Evolutionary conservation across 2,797 vertebrate species (phyloP).

Genomic region (Rhinella marina): DNA sequence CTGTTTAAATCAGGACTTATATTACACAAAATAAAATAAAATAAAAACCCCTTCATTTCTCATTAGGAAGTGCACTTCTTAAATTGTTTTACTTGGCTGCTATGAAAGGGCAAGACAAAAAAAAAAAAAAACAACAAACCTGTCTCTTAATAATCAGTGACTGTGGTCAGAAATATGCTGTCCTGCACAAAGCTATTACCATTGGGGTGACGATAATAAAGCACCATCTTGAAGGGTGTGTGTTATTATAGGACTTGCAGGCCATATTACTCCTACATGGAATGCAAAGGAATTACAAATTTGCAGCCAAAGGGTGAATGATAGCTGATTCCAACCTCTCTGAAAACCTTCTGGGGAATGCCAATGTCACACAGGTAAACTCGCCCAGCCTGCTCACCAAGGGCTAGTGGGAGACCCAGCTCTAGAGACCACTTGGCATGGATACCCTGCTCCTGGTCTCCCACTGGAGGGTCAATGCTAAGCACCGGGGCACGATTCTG

Average conservation of each 20-base stretch:
- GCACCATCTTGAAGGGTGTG: constrained; percentile 17
- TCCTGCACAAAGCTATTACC: constrained; percentile 8
- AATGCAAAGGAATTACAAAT: constrained; percentile 95
- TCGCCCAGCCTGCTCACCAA: constrained; percentile 88
- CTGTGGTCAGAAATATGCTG: neutral
- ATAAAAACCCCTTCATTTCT: neutral
- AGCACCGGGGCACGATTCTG: constrained; percentile 94
- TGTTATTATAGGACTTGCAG: constrained; percentile 51
- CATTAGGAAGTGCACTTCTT: neutral
- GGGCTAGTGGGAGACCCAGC: constrained; percentile 88
- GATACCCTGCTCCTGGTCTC: constrained; percentile 86
- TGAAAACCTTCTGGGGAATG: constrained; percentile 92
- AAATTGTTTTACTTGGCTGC: neutral
- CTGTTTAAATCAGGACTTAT: neutral
- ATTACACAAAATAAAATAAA: neutral
- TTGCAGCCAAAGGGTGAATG: constrained; percentile 97
- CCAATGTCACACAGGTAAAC: constrained; percentile 97
- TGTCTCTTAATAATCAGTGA: constrained; percentile 1
- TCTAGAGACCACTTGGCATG: constrained; percentile 97
- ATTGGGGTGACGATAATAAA: constrained; percentile 50
- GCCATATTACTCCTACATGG: constrained; percentile 74
- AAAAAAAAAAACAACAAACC: neutral
- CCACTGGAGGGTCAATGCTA: constrained; percentile 92
- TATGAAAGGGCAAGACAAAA: neutral
- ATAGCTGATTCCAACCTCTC: constrained; percentile 95